These are phyloP conservation scores for Chymomyza fuscimana DNA, from an alignment of 2,888 invertebrate species.

Conservation along the genomic window DNA sequence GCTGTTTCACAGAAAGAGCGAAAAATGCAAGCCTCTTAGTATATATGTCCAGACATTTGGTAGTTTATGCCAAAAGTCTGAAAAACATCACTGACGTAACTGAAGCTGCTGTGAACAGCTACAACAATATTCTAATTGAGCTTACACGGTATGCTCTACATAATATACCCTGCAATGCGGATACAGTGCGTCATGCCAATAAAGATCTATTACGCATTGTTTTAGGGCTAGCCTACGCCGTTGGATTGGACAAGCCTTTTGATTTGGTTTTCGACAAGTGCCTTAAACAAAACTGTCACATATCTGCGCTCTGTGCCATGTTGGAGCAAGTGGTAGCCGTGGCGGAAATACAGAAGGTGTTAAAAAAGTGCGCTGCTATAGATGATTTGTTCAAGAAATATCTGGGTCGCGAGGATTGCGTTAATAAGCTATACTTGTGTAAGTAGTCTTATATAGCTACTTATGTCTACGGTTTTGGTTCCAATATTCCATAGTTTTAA, in stretches of 20 bases:
- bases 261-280: constrained; percentile 60
- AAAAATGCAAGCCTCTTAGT: constrained; percentile 71
- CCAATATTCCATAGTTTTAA: too few species aligned
- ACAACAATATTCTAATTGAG: constrained; percentile 65
- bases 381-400: constrained; percentile 57
- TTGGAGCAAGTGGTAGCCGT: constrained; percentile 67
- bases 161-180: constrained; percentile 84
- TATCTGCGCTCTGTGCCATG: constrained; percentile 61
- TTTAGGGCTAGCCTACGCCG: constrained; percentile 76
- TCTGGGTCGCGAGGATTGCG: constrained; percentile 79
- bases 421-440: constrained; percentile 81
- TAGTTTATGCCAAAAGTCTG: constrained; percentile 56
- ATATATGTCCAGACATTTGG: constrained; percentile 66
- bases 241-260: constrained; percentile 56
- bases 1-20: constrained; percentile 53
- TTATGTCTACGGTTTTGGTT: too few species aligned
- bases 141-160: constrained; percentile 81
- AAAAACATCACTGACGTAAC: constrained; percentile 17
- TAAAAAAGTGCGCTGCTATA: constrained; percentile 60
- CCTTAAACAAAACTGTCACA: constrained; percentile 53
- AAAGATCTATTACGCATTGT: constrained; percentile 81
- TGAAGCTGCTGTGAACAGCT: constrained; percentile 49
- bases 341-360: constrained; percentile 59
- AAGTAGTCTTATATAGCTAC: constrained; percentile 27
- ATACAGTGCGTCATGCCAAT: constrained; percentile 83